These are phyloP conservation scores for Melanostigma gelatinosum DNA, from an alignment of 2,113 vertebrate genomes.

Conservation along the genomic window DNA sequence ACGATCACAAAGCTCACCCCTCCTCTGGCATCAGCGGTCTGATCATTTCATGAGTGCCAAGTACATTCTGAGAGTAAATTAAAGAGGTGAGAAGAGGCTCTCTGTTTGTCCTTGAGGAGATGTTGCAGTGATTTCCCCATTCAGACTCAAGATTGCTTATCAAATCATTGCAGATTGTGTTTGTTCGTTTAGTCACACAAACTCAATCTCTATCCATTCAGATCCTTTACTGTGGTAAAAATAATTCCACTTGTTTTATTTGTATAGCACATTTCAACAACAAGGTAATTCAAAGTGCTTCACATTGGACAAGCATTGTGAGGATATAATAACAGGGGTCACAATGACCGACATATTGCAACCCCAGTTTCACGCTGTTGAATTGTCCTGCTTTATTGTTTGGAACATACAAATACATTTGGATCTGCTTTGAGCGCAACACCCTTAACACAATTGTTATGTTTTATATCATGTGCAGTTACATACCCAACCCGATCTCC, in stretches of 20 bases:
- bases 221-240: too few species aligned
- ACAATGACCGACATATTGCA: background rate
- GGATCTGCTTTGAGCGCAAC: background rate
- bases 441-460: background rate
- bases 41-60: slow-evolving; percentile 28
- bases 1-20: background rate
- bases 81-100: slow-evolving; percentile 4
- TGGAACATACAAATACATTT: background rate
- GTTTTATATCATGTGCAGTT: background rate
- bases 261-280: too few species aligned
- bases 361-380: background rate
- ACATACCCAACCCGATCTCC: too few species aligned
- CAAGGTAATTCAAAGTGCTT: too few species aligned
- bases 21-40: background rate
- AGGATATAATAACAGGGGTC: slow-evolving; percentile 7
- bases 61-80: background rate
- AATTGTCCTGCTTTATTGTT: slow-evolving; percentile 27
- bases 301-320: slow-evolving; percentile 41
- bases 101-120: slow-evolving; percentile 25
- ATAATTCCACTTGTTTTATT: too few species aligned
- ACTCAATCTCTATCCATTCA: too few species aligned
- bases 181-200: too few species aligned
- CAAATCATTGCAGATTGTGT: slow-evolving; percentile 20
- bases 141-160: background rate
- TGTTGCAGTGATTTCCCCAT: background rate